Evolutionary conservation across 2,888 invertebrate genomes (phyloP), one percentile per base, ranked within the genome.

Genomic region (Pseudanteris insignis): DNA sequence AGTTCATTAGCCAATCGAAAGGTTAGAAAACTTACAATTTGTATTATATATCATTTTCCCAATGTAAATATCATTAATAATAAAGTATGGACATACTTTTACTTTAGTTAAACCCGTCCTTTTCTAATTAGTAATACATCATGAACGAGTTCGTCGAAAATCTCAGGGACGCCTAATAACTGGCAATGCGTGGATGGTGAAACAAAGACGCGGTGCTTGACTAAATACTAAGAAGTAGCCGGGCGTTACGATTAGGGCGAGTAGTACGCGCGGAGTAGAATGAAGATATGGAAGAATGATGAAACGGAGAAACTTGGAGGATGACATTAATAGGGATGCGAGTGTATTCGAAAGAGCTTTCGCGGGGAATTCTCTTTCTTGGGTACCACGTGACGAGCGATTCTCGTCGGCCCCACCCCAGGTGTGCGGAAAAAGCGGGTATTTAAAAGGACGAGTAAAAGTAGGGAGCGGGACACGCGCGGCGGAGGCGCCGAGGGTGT

Each of bases 381-480:
- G 26, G 48, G 50, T 43, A 36, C 57, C 62, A 57, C 62, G 62
- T 57, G 57, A 62, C 57, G 58, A 51, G 48, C 58, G 54, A 63
- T 63, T 63, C 63, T 50, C 71, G 69, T 68, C 73, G 66, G 66
- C 34, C 46, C 58, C 48, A 63, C 61, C 64, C 66, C 61, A 65
- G 64, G 64, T 59, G 67, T 63, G 69, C 70, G 71, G 73, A 74
- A 18, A 18, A 73, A 74, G 55, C 46, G 48, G 54, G 76, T 79
- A 78, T 78, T 78, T 77, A 79, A 78, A 78, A 72, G 77, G 76
- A 77, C 76, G 59, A 47, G 44, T 54, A 53, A 58, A 58, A 53
- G 43, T 43, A 55, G 40, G 41, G 50, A 41, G 38, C 51, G 44
- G 43, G 28, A 26, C 44, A 34, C 29, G 30, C 46, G 29, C 40